Evolutionary conservation across 2,113 vertebrate species (phyloP).

Genomic region (Cochlearius cochlearius): DNA sequence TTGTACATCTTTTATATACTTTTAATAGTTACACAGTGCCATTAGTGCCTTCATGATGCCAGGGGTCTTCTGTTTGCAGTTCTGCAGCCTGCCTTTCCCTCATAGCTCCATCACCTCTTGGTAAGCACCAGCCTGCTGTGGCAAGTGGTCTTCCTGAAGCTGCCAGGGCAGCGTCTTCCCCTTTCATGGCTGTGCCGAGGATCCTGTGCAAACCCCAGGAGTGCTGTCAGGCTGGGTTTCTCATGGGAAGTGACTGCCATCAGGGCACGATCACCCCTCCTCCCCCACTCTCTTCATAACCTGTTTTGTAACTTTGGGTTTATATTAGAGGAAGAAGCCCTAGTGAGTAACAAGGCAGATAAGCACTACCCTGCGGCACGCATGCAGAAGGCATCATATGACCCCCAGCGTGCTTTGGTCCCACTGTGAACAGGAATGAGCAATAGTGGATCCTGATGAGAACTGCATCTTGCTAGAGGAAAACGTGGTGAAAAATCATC

Average conservation of each 20-base stretch:
- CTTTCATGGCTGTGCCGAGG: background rate
- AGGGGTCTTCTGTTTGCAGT: background rate
- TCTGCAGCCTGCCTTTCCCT: background rate
- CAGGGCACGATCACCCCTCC: background rate
- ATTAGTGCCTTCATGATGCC: background rate
- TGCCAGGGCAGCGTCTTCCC: background rate
- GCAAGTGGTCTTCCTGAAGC: background rate
- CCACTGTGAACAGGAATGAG: background rate
- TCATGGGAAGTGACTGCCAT: background rate
- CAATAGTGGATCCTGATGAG: background rate
- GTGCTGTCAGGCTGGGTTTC: background rate
- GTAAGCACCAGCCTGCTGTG: background rate
- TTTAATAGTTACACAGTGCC: background rate
- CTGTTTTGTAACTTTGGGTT: accelerated
- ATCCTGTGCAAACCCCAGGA: background rate
- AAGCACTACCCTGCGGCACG: background rate
- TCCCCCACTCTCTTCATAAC: background rate
- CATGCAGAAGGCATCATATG: background rate
- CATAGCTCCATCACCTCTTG: background rate
- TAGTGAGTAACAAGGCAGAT: background rate
- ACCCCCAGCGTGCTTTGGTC: background rate
- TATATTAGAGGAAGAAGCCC: background rate
- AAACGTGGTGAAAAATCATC: background rate
- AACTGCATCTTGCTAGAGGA: background rate
- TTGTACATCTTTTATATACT: background rate